Percentiles rank a stretch among this genome's conserved stretches.
Conservation (phyloP, 1,140 invertebrate genomes). For the Homalodisca vitripennis region DNA sequence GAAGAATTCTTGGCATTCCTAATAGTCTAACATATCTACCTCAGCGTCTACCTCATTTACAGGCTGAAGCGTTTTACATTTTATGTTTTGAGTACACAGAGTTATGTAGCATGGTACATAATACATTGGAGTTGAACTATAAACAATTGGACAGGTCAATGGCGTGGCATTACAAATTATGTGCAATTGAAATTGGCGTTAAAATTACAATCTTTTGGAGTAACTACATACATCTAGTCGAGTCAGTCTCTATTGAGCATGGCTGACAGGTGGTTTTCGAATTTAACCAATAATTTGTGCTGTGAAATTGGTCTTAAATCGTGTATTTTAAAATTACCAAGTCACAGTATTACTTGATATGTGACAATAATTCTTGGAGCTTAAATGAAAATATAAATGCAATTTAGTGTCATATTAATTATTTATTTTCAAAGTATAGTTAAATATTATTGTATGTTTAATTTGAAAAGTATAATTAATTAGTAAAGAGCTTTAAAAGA, state of each 20-base stretch:
- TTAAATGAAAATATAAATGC: conserved; percentile 21
- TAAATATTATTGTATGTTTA: background rate
- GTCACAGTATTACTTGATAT: conserved; percentile 19
- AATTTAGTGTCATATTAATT: conserved; percentile 3
- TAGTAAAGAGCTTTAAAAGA: conserved; percentile 26
- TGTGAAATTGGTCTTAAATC: conserved; percentile 26
- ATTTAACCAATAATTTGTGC: conserved; percentile 30
- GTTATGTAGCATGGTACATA: background rate
- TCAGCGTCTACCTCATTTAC: background rate
- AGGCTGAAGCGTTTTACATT: background rate
- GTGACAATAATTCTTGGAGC: conserved; percentile 30
- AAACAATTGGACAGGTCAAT: conserved; percentile 9
- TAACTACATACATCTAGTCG: conserved; percentile 25
- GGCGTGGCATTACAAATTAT: conserved; percentile 16
- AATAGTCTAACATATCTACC: background rate
- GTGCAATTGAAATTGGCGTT: conserved; percentile 30
- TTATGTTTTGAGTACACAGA: background rate
- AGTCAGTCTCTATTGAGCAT: background rate
- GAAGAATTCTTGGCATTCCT: conserved; percentile 10
- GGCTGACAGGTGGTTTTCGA: conserved; percentile 18
- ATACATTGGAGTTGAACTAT: conserved; percentile 23
- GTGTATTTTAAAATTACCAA: conserved; percentile 13
- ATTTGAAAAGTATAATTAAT: background rate
- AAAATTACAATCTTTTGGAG: conserved; percentile 26
- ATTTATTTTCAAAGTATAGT: conserved; percentile 4